These are phyloP conservation scores for Eriocheir sinensis DNA, from an alignment of 1,140 invertebrate species.

Conservation along the genomic window DNA sequence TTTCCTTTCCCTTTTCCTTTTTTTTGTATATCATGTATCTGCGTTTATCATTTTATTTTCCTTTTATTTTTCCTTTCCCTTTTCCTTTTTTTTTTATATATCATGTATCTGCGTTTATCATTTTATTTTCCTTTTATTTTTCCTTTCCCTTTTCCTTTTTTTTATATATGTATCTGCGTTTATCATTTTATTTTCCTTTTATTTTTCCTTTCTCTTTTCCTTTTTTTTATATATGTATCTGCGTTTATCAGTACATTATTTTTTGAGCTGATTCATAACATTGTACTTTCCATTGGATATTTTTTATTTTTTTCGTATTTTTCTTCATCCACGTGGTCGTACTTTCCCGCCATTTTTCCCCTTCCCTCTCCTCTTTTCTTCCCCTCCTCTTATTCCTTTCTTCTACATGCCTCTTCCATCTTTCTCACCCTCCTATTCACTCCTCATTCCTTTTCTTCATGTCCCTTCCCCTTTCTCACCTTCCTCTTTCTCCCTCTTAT, in stretches of 20 bases:
- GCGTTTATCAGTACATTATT: no score
- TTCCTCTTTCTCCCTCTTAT: constrained; percentile 26
- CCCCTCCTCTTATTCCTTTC: background rate
- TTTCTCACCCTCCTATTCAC: background rate
- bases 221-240: no score
- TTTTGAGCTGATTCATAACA: no score
- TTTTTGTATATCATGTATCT: no score
- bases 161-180: background rate
- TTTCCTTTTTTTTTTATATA: background rate
- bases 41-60: background rate
- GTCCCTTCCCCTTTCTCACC: background rate
- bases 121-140: background rate
- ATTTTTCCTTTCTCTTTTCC: background rate
- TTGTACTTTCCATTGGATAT: no score
- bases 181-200: background rate
- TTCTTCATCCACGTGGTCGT: background rate
- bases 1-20: background rate
- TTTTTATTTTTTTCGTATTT: background rate
- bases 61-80: background rate
- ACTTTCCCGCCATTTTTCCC: background rate
- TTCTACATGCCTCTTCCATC: background rate
- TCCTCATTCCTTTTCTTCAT: no score
- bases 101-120: no score
- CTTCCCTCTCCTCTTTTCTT: background rate
- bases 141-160: background rate